Evolutionary conservation across 2,888 invertebrate genomes (phyloP).

Genomic region (Morpho helenor): DNA sequence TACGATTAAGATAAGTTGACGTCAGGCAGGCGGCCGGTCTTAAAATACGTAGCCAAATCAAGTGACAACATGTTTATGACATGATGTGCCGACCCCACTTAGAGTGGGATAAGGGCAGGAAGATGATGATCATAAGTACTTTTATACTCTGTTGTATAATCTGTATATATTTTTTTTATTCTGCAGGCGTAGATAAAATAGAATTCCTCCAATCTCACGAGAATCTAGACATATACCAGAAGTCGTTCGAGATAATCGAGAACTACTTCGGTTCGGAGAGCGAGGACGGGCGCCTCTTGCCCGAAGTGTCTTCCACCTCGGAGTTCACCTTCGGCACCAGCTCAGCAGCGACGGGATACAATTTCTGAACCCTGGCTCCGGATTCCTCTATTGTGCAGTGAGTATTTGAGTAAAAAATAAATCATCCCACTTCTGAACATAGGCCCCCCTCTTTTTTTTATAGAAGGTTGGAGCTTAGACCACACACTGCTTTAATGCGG

Average conservation of each 20-base stretch:
- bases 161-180: conserved; percentile 82
- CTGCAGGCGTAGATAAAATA: conserved; percentile 95
- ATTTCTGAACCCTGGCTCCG: conserved; percentile 80
- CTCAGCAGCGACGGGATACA: conserved; percentile 87
- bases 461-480: no score
- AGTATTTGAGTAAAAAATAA: conserved; percentile 8
- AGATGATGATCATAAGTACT: neutral
- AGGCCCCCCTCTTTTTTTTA: no score
- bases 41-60: no score
- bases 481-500: no score
- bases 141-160: conserved; percentile 93
- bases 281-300: conserved; percentile 89
- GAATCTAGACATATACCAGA: conserved; percentile 97
- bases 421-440: no score
- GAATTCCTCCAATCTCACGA: conserved; percentile 98
- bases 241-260: conserved; percentile 98
- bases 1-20: no score
- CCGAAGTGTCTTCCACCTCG: conserved; percentile 85
- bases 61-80: no score
- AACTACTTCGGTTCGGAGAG: conserved; percentile 97
- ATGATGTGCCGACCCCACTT: no score
- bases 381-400: conserved; percentile 22
- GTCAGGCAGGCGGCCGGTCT: no score
- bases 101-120: no score
- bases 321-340: conserved; percentile 87